Percentiles rank a stretch among this genome's conserved stretches.
phyloP scores from a whole-genome alignment of 2,888 invertebrate species.

The Synanthedon formicaeformis region DNA sequence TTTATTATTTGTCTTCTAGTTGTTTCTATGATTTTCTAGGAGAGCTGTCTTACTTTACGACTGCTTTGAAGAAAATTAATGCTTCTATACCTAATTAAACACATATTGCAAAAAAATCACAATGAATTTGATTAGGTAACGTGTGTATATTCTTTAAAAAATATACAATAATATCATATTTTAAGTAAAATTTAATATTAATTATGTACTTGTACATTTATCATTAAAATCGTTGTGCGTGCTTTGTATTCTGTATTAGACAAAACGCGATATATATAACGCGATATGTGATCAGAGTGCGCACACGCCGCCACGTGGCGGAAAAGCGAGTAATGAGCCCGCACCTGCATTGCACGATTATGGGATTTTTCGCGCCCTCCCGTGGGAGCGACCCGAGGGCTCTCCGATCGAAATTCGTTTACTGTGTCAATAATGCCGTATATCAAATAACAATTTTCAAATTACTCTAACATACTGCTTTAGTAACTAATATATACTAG shows the following conservation, averaged over 20 bases:
- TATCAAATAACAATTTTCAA: conserved; percentile 35
- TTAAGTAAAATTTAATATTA: neutral
- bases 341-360: conserved; percentile 65
- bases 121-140: no score
- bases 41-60: no score
- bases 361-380: conserved; percentile 69
- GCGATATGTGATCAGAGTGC: conserved; percentile 17
- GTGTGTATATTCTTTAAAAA: no score
- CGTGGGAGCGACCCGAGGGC: conserved; percentile 45
- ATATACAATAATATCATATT: neutral
- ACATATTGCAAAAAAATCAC: no score
- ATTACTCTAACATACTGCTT: neutral
- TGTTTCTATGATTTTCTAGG: no score
- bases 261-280: conserved; percentile 32
- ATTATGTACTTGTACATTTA: neutral
- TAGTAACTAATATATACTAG: no score
- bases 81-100: neutral
- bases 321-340: conserved; percentile 63
- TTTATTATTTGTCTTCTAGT: no score
- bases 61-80: no score
- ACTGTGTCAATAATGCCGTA: conserved; percentile 46
- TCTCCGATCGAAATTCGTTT: conserved; percentile 28
- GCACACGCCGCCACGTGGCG: conserved; percentile 62
- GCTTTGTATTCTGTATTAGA: conserved; percentile 34
- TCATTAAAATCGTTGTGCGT: conserved; percentile 19